Evolutionary conservation across 2,797 vertebrate genomes (phyloP), one percentile per base, ranked within the genome.

Genomic region (Microtus californicus): DNA sequence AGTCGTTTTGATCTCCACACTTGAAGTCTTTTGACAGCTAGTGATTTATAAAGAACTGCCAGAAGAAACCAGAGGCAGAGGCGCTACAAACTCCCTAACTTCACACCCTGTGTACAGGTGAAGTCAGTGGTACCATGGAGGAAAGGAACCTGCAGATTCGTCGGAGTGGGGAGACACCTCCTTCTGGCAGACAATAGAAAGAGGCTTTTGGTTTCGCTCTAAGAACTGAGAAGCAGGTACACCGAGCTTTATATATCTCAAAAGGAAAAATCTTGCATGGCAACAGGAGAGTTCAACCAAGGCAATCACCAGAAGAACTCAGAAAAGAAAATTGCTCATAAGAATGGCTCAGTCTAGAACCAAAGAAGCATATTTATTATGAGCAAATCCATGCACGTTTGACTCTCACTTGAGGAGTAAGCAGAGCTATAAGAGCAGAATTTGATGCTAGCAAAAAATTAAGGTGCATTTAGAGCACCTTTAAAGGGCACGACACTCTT

Each of bases 261-360:
- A 93, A 94, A 85, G 29, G 78, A 71, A 94, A 19, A 54, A 54
- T 43, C 74, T 31, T 40, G 10, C 23, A 1, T 2, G 40, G 13
- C 4, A 87, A 31, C 48, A 74, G 43, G 10, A 79, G 56, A 29
- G 23, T 27, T 56, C 40, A 34, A 92, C 48, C 73, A 77, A 71
- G 67, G 40, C 79, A 88, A 92, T 67, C 56, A 90, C 51, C 13
- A 61, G 85, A 92, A 67, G 59, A 94, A 95, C 27, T 59, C 45
- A 65, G n/a, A 67, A 88, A 81, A 79, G 51, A 91, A 92, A 89
- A 87, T 12, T 54, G 2, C 11, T 76, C 43, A 8, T 31, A 37
- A 13, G 25, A 88, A 9, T 40, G 31, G 19, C 77, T 78, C 23
- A 89, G 12, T 34, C 71, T 54, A 76, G 34, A 95, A 89, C n/a